These are phyloP conservation scores for Acanthosepion esculentum DNA, from an alignment of 2,888 invertebrate genomes.

Conservation along the genomic window DNA sequence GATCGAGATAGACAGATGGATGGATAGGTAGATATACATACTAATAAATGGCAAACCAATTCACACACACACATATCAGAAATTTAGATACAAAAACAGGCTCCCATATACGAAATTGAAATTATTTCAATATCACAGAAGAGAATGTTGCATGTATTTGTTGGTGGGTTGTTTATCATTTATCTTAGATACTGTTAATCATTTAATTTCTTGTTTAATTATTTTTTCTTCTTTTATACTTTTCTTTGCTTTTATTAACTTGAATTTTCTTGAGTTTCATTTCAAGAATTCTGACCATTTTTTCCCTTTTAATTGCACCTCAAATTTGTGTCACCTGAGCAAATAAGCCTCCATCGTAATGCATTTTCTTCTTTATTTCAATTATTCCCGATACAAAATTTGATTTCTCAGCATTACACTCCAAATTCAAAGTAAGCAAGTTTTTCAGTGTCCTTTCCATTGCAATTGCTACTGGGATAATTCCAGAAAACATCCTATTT, in stretches of 20 bases:
- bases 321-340: neutral
- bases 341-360: neutral
- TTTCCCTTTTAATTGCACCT: neutral
- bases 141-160: neutral
- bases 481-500: neutral
- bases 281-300: neutral
- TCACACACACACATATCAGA: neutral
- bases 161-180: neutral
- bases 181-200: neutral
- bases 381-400: neutral
- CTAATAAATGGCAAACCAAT: slow-evolving; percentile 2
- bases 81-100: neutral
- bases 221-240: neutral
- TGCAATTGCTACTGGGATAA: neutral
- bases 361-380: neutral
- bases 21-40: neutral
- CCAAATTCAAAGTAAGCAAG: neutral
- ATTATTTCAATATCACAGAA: slow-evolving; percentile 33
- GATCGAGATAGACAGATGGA: neutral
- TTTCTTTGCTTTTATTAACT: no score
- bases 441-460: neutral
- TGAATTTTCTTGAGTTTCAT: neutral
- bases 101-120: slow-evolving; percentile 12
- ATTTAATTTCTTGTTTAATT: neutral
- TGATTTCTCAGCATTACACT: neutral